Conservation (phyloP, 2,113 vertebrate species). For the Corynorhinus townsendii region DNA sequence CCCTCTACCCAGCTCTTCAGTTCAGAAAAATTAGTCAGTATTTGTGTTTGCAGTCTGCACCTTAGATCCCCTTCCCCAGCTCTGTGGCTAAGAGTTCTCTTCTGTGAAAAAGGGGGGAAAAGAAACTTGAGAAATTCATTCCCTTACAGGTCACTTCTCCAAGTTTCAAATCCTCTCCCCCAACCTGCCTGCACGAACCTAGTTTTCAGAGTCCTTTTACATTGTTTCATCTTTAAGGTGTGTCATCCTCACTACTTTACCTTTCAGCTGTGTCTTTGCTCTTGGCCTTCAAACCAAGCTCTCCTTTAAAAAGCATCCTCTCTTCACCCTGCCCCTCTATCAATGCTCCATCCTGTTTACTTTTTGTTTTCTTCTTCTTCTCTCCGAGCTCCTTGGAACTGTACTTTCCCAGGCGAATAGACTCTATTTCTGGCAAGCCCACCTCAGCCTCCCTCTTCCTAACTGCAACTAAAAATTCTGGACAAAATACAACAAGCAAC, state of each 20-base stretch:
- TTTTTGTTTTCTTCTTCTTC: not conserved
- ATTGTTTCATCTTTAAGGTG: not conserved
- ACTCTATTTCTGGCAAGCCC: not conserved
- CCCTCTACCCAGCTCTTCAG: not conserved
- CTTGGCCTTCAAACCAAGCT: not conserved
- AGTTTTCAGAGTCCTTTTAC: not conserved
- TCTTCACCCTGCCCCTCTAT: not conserved
- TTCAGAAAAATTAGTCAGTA: not conserved
- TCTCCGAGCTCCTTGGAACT: not conserved
- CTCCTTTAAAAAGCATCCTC: not conserved
- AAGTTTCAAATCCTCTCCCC: not conserved
- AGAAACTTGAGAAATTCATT: not conserved
- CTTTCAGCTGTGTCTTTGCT: not conserved
- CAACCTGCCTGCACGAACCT: not conserved
- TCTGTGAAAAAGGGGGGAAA: not conserved
- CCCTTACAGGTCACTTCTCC: not conserved
- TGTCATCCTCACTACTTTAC: not conserved
- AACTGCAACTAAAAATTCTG: not conserved
- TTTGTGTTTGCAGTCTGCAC: not conserved
- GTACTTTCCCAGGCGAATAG: not conserved
- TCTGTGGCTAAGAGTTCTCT: not conserved
- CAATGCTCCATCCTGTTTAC: not conserved
- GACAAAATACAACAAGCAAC: not conserved
- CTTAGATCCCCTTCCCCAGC: not conserved
- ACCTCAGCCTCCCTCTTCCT: not conserved